Evolutionary conservation across 2,888 invertebrate genomes (phyloP).

Genomic region (Gandaritis pyraliata): DNA sequence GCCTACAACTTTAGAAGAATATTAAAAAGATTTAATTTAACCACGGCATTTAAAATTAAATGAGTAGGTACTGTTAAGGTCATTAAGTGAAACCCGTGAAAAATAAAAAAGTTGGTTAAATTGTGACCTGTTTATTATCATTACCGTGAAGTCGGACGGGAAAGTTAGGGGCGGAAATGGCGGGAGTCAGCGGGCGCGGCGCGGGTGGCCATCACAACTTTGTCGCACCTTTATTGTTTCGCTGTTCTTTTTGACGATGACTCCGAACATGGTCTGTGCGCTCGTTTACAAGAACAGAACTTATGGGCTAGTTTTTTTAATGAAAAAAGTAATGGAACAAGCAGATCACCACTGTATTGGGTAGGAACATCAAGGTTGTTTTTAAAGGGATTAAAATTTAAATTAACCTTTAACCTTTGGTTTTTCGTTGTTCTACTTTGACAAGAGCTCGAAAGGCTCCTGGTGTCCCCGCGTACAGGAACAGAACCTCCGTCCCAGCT

Average conservation of each 20-base stretch:
- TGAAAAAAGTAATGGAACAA: too few relatives aligned
- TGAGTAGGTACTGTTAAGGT: slow-evolving; percentile 54
- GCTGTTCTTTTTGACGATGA: slow-evolving; percentile 61
- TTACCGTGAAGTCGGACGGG: slow-evolving; percentile 71
- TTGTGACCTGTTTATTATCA: slow-evolving; percentile 76
- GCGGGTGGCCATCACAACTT: slow-evolving; percentile 51
- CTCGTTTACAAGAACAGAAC: slow-evolving; percentile 51
- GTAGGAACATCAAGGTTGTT: too few relatives aligned
- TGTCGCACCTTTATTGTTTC: slow-evolving; percentile 57
- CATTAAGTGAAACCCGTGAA: slow-evolving; percentile 68
- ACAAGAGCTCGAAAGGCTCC: slow-evolving; percentile 67
- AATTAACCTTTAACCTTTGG: slow-evolving; percentile 1
- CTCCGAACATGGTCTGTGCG: slow-evolving; percentile 65
- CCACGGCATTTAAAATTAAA: slow-evolving; percentile 34
- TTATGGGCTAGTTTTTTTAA: not conserved
- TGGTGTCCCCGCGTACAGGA: slow-evolving; percentile 59
- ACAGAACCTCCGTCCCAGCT: slow-evolving; percentile 61
- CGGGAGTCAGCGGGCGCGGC: slow-evolving; percentile 51
- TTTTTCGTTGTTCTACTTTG: slow-evolving; percentile 59
- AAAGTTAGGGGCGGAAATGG: slow-evolving; percentile 79
- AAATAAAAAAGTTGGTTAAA: slow-evolving; percentile 65
- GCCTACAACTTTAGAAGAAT: slow-evolving; percentile 5
- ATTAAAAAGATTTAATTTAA: slow-evolving; percentile 26
- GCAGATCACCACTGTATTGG: too few relatives aligned
- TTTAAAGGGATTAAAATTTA: too few relatives aligned